phyloP scores from a whole-genome alignment of 2,113 vertebrate species.

The Pteronura brasiliensis region DNA sequence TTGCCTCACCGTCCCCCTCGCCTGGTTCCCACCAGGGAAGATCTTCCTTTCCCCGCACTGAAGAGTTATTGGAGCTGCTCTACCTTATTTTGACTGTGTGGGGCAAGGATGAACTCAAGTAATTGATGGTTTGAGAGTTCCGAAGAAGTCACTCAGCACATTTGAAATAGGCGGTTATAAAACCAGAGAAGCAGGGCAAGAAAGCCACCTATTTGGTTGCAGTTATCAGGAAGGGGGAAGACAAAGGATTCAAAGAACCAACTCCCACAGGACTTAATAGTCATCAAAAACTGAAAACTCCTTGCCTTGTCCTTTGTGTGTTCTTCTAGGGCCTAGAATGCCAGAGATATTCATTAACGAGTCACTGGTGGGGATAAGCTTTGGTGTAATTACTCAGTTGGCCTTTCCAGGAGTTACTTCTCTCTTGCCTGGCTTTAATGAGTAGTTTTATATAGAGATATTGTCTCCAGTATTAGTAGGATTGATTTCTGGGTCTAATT shows the following conservation, averaged over 20 bases:
- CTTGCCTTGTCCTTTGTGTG: neutral
- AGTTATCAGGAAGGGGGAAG: neutral
- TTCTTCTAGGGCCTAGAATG: neutral
- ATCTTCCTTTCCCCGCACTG: neutral
- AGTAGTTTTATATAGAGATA: conserved; percentile 41
- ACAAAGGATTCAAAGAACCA: neutral
- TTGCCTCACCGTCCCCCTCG: neutral
- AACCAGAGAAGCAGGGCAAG: neutral
- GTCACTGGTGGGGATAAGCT: neutral
- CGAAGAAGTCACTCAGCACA: neutral
- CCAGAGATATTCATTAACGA: neutral
- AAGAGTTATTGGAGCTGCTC: neutral
- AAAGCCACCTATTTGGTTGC: neutral
- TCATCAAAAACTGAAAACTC: neutral
- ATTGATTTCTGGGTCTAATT: conserved; percentile 52
- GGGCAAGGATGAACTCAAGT: neutral
- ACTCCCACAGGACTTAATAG: neutral
- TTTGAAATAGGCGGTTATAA: neutral
- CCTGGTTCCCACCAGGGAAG: neutral
- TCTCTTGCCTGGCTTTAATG: conserved; percentile 29
- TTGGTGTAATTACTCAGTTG: conserved; percentile 35
- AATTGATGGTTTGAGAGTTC: conserved; percentile 6
- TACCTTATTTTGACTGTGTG: neutral
- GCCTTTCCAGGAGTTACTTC: conserved; percentile 48
- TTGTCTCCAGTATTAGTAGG: neutral